A percentile compares a stretch with the other conserved stretches of the same genome.
These are phyloP conservation scores for Gasterosteus aculeatus DNA, from an alignment of 2,113 vertebrate genomes.

Conservation along the genomic window DNA sequence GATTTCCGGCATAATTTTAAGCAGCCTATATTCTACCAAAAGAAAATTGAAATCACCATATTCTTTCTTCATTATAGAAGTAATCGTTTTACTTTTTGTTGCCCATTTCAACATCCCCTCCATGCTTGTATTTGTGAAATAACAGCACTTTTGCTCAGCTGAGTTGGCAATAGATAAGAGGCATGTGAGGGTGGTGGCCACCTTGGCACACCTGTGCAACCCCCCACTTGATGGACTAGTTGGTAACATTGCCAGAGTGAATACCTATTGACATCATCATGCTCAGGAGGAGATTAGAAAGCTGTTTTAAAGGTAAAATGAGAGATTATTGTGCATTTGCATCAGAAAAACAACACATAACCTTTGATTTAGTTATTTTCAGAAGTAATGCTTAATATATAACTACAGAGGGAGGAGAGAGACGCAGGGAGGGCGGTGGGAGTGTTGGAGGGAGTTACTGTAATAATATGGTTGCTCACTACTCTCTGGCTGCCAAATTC, in stretches of 20 bases:
- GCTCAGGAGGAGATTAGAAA: slow-evolving; percentile 11
- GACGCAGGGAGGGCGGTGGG: neutral
- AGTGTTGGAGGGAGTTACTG: slow-evolving; percentile 21
- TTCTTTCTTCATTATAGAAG: slow-evolving; percentile 38
- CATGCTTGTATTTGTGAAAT: slow-evolving; percentile 47
- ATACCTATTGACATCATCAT: slow-evolving; percentile 35
- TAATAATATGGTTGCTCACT: slow-evolving; percentile 37
- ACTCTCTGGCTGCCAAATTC: slow-evolving; percentile 40
- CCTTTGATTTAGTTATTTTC: neutral
- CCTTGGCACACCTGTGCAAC: slow-evolving; percentile 48
- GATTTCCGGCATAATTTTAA: slow-evolving; percentile 25
- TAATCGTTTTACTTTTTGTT: neutral
- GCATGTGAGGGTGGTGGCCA: slow-evolving; percentile 51
- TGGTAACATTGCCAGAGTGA: slow-evolving; percentile 50
- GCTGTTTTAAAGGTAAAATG: slow-evolving; percentile 11
- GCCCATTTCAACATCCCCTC: slow-evolving; percentile 20
- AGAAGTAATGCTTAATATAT: neutral
- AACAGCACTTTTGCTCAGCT: slow-evolving; percentile 46
- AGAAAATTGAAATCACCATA: slow-evolving; percentile 14
- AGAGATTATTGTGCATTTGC: neutral
- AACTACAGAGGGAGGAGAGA: neutral
- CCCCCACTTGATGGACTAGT: slow-evolving; percentile 34
- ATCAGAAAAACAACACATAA: slow-evolving; percentile 2
- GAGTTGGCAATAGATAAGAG: slow-evolving; percentile 64
- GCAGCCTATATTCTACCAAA: neutral